These are phyloP conservation scores for Drosophila azteca DNA, from an alignment of 1,140 invertebrate genomes.

Conservation along the genomic window DNA sequence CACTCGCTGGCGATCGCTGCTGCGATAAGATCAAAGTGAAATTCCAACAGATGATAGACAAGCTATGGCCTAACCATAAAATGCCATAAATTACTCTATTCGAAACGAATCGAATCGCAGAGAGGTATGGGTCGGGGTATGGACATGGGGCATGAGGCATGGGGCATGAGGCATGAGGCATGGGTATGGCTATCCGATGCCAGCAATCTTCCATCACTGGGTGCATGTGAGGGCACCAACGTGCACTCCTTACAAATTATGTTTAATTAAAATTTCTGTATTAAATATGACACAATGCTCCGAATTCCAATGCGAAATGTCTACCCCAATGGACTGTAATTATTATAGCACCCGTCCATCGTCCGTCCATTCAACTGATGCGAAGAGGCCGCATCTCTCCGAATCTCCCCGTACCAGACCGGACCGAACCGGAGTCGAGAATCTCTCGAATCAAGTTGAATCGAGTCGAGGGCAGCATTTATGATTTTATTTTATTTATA, in stretches of 20 bases:
- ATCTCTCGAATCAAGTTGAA: background rate
- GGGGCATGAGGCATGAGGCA: no score
- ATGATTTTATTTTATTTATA: constrained; percentile 83
- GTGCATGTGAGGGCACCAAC: constrained; percentile 40
- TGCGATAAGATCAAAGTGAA: constrained; percentile 51
- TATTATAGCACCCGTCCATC: constrained; percentile 65
- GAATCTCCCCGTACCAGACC: background rate
- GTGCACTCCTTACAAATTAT: constrained; percentile 83
- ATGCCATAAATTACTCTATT: constrained; percentile 79
- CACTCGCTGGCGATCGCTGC: constrained; percentile 5
- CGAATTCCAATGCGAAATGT: constrained; percentile 78
- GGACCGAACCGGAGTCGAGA: no score
- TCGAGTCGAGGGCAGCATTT: constrained; percentile 57
- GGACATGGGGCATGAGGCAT: no score
- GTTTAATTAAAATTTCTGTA: constrained; percentile 84
- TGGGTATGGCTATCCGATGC: constrained; percentile 43
- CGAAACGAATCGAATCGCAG: constrained; percentile 22
- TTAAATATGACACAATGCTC: constrained; percentile 84
- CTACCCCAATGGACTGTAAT: constrained; percentile 59
- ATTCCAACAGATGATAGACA: constrained; percentile 52
- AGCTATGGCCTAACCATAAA: constrained; percentile 60
- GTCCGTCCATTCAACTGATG: constrained; percentile 13
- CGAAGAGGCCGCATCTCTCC: background rate
- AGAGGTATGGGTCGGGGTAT: no score
- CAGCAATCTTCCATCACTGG: constrained; percentile 25